Evolutionary conservation across 2,888 invertebrate genomes (phyloP).

Genomic region (Halocaridina rubra): DNA sequence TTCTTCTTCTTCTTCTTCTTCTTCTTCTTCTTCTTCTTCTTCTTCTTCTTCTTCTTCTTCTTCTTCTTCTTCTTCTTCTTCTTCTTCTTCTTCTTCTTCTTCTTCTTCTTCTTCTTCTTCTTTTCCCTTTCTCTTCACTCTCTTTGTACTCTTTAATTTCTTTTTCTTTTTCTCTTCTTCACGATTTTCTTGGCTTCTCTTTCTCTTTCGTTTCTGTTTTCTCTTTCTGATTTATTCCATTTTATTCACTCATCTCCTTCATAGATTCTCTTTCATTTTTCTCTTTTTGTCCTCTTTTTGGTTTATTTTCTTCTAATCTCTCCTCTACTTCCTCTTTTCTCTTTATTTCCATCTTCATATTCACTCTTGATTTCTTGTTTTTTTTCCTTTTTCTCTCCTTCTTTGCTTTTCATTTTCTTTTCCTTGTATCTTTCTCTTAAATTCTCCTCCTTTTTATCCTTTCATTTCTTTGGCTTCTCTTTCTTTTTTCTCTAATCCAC

Average conservation of each 20-base stretch:
- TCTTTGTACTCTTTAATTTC: too few species aligned
- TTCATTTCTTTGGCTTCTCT: neutral
- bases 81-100: neutral
- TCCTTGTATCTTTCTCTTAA: neutral
- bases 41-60: neutral
- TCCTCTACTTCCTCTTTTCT: neutral
- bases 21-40: neutral
- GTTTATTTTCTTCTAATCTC: too few species aligned
- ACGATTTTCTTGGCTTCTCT: too few species aligned
- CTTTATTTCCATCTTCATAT: neutral
- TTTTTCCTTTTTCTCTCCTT: neutral
- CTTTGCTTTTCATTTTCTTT: neutral
- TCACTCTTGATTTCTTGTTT: neutral
- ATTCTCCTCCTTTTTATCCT: neutral
- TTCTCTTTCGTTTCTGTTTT: too few species aligned
- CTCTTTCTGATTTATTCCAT: too few species aligned
- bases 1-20: too few species aligned
- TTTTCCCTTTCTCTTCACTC: neutral
- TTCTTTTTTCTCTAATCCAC: too few species aligned
- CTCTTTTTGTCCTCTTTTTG: too few species aligned
- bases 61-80: neutral
- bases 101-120: neutral
- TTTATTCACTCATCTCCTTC: too few species aligned
- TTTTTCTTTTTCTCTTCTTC: too few species aligned
- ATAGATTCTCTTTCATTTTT: too few species aligned